These are phyloP conservation scores for Crocidura indochinensis DNA, from an alignment of 2,797 vertebrate genomes.

Conservation along the genomic window DNA sequence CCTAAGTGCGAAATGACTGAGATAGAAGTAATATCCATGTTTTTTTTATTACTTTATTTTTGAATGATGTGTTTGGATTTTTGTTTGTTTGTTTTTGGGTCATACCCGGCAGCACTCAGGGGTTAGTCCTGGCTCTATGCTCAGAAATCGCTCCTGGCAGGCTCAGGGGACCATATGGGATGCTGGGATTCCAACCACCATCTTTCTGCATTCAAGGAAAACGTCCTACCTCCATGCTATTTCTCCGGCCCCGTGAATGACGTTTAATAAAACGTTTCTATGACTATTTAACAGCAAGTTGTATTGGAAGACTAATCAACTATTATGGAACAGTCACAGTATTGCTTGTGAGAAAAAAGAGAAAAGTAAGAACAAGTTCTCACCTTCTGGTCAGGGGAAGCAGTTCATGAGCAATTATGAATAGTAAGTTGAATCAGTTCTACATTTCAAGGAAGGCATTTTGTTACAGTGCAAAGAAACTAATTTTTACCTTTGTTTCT, in stretches of 20 bases:
- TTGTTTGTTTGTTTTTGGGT: no score
- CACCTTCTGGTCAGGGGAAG: background rate
- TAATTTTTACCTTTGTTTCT: background rate
- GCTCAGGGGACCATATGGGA: no score
- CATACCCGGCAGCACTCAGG: no score
- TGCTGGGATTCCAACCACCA: no score
- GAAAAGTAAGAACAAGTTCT: background rate
- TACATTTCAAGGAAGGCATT: background rate
- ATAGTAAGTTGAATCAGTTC: background rate
- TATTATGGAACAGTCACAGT: background rate
- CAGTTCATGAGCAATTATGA: background rate
- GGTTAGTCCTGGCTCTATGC: no score
- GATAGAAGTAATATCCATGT: background rate
- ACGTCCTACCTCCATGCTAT: no score
- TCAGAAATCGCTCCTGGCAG: no score
- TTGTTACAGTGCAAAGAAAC: background rate
- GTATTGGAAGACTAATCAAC: background rate
- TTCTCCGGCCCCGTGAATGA: background rate
- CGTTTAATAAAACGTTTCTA: background rate
- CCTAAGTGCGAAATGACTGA: background rate
- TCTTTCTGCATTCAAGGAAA: no score
- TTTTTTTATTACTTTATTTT: slow-evolving; percentile 14
- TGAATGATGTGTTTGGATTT: no score
- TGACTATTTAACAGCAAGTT: slow-evolving; percentile 17
- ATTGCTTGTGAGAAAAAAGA: background rate